Percentiles rank a stretch among this genome's conserved stretches.
These are phyloP conservation scores for Peromyscus nudipes DNA, from an alignment of 2,797 vertebrate species.

Conservation along the genomic window DNA sequence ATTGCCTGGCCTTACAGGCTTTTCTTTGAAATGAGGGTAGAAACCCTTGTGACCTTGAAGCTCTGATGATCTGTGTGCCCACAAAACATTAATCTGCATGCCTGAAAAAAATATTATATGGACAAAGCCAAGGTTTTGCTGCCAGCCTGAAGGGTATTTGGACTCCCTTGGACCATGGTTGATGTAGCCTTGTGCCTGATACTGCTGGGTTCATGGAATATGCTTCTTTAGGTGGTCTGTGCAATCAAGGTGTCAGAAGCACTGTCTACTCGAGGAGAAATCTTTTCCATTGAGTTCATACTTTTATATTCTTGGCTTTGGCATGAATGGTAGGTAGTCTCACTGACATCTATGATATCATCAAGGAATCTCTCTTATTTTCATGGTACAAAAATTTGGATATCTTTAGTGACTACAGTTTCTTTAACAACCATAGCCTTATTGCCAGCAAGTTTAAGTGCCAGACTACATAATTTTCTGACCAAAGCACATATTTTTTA, in stretches of 20 bases:
- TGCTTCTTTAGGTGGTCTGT: neutral
- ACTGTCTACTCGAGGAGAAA: neutral
- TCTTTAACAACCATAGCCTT: neutral
- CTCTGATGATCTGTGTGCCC: neutral
- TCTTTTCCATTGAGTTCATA: neutral
- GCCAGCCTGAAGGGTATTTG: neutral
- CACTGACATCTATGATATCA: neutral
- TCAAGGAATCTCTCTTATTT: neutral
- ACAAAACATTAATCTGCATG: neutral
- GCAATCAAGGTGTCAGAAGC: neutral
- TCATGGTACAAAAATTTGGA: neutral
- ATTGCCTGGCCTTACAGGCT: neutral
- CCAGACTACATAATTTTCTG: neutral
- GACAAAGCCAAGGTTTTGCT: neutral
- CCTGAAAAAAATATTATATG: neutral
- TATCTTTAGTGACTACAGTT: neutral
- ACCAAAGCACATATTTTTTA: neutral
- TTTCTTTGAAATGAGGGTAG: neutral
- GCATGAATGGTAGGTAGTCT: neutral
- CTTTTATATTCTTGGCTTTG: neutral
- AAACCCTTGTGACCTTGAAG: neutral
- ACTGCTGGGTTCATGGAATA: neutral
- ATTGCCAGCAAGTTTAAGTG: neutral
- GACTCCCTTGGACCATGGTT: neutral
- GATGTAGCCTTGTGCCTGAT: neutral